Conservation (phyloP, 2,888 invertebrate species). For the Capitulum mitella region DNA sequence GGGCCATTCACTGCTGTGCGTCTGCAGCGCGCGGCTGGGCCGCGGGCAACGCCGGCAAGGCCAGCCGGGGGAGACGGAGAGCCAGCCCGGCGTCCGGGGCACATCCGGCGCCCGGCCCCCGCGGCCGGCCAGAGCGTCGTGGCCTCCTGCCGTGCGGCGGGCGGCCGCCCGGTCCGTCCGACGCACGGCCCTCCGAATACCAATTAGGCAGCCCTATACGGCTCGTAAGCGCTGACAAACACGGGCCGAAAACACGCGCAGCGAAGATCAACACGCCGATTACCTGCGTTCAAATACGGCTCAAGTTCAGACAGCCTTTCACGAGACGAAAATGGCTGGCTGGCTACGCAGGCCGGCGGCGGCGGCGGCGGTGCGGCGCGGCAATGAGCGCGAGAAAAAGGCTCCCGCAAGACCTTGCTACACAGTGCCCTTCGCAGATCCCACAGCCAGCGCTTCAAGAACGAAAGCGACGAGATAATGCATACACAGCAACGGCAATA, state of each 20-base stretch:
- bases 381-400: too few relatives aligned
- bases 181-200: background rate
- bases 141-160: too few relatives aligned
- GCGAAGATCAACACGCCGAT: background rate
- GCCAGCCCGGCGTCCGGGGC: too few relatives aligned
- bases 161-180: background rate
- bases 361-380: too few relatives aligned
- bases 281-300: background rate
- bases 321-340: background rate
- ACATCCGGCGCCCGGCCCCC: too few relatives aligned
- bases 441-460: background rate
- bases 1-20: background rate
- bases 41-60: background rate
- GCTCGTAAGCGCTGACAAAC: conserved; percentile 1
- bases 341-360: background rate
- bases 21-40: background rate
- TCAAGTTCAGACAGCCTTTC: background rate
- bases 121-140: too few relatives aligned
- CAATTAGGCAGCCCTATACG: background rate
- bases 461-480: background rate
- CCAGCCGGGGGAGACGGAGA: background rate
- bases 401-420: too few relatives aligned
- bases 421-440: background rate
- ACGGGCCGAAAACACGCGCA: background rate
- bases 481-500: too few relatives aligned